Percentiles rank a stretch among this genome's conserved stretches.
These are phyloP conservation scores for Muscicapa adusta DNA, from an alignment of 2,113 vertebrate species.

Conservation along the genomic window DNA sequence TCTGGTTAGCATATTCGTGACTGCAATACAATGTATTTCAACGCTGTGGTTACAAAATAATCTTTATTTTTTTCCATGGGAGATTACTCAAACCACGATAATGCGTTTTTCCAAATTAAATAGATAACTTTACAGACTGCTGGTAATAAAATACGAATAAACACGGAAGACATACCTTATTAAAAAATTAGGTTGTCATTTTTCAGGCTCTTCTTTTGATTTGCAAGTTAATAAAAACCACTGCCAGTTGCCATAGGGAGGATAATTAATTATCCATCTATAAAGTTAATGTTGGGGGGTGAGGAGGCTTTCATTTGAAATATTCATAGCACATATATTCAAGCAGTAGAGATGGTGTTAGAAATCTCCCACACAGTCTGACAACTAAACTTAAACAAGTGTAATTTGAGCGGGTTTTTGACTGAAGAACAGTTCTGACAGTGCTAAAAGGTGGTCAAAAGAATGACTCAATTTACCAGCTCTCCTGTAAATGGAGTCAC, in stretches of 20 bases:
- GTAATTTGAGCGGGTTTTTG: not conserved
- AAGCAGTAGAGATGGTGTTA: not conserved
- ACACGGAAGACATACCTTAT: constrained; percentile 17
- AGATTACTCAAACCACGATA: constrained; percentile 27
- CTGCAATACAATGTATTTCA: constrained; percentile 22
- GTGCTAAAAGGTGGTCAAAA: not conserved
- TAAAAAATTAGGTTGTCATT: constrained; percentile 56
- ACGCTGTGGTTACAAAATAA: constrained; percentile 39
- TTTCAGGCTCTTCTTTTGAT: constrained; percentile 61
- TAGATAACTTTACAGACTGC: constrained; percentile 38
- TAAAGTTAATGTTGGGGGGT: constrained; percentile 19
- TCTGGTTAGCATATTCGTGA: constrained; percentile 1
- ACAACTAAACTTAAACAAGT: not conserved
- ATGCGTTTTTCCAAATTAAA: constrained; percentile 50
- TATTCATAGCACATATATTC: not conserved
- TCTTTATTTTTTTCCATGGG: constrained; percentile 29
- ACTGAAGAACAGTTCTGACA: not conserved
- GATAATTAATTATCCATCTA: constrained; percentile 63
- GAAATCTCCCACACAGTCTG: not conserved
- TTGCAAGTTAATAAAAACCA: constrained; percentile 65
- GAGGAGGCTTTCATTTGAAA: not conserved
- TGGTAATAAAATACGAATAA: constrained; percentile 47
- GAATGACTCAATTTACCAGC: not conserved
- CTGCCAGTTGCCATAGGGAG: constrained; percentile 30
- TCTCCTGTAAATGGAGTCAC: not conserved